Conservation (phyloP, 2,888 invertebrate species). For the Diachrysia chrysitis region DNA sequence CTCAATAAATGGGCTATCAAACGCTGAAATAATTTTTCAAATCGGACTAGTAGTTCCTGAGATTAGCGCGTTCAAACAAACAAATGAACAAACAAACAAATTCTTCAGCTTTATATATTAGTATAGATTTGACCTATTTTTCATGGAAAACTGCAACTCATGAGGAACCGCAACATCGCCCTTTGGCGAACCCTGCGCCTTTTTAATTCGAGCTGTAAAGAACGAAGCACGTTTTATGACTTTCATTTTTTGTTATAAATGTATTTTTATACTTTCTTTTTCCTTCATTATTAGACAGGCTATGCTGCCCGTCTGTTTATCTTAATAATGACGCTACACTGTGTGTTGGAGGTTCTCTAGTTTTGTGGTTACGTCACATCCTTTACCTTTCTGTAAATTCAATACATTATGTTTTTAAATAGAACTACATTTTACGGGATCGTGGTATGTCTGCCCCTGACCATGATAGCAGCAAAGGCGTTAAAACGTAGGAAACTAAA, state of each 20-base stretch:
- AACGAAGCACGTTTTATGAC: slow-evolving; percentile 1
- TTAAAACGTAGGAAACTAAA: no score
- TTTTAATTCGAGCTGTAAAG: slow-evolving; percentile 3
- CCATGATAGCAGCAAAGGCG: no score
- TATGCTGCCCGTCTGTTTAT: background rate
- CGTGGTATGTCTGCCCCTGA: no score
- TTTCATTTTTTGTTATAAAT: slow-evolving; percentile 5
- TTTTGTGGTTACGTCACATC: background rate
- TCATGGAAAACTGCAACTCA: slow-evolving; percentile 7
- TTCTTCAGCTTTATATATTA: background rate
- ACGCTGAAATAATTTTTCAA: no score
- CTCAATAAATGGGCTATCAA: no score
- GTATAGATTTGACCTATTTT: slow-evolving; percentile 3
- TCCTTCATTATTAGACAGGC: background rate
- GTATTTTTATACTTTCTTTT: background rate
- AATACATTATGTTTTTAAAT: no score
- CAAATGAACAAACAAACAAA: no score
- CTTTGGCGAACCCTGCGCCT: background rate
- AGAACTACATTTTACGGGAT: no score
- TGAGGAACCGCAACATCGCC: slow-evolving; percentile 5
- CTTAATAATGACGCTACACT: slow-evolving; percentile 1
- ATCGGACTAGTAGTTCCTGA: no score
- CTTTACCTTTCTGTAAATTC: background rate
- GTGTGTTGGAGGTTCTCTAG: background rate
- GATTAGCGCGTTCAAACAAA: no score